Evolutionary conservation across 2,888 invertebrate genomes (phyloP).

Genomic region (Polyploca ridens): DNA sequence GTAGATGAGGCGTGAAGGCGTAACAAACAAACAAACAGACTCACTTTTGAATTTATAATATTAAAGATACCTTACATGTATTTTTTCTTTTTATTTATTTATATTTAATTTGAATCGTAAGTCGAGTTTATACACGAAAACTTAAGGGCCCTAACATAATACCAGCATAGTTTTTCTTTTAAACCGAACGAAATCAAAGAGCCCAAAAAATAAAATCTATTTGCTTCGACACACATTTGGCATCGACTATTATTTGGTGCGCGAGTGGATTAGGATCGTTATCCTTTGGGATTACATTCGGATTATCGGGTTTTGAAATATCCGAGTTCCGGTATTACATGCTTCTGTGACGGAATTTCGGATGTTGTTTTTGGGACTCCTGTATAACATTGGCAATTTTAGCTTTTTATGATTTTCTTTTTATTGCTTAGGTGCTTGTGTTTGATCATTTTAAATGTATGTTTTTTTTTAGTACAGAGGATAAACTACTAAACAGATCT

Average conservation of each 20-base stretch:
- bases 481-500: too few relatives aligned
- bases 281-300: neutral
- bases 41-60: too few relatives aligned
- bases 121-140: too few relatives aligned
- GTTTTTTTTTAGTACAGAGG: too few relatives aligned
- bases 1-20: too few relatives aligned
- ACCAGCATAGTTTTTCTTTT: neutral
- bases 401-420: neutral
- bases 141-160: neutral
- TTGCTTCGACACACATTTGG: neutral
- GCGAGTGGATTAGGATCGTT: neutral
- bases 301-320: constrained; percentile 8
- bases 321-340: neutral
- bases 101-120: too few relatives aligned
- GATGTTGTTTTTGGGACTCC: neutral
- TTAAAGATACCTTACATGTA: too few relatives aligned
- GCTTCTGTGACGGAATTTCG: neutral
- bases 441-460: neutral
- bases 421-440: neutral
- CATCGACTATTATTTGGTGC: neutral
- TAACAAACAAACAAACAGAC: too few relatives aligned
- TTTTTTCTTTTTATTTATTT: too few relatives aligned
- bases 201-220: neutral
- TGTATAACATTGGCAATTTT: neutral
- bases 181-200: neutral